Percentiles rank a stretch among this genome's conserved stretches.
phyloP scores from a whole-genome alignment of 1,140 invertebrate genomes.

The Lepidurus packardi region DNA sequence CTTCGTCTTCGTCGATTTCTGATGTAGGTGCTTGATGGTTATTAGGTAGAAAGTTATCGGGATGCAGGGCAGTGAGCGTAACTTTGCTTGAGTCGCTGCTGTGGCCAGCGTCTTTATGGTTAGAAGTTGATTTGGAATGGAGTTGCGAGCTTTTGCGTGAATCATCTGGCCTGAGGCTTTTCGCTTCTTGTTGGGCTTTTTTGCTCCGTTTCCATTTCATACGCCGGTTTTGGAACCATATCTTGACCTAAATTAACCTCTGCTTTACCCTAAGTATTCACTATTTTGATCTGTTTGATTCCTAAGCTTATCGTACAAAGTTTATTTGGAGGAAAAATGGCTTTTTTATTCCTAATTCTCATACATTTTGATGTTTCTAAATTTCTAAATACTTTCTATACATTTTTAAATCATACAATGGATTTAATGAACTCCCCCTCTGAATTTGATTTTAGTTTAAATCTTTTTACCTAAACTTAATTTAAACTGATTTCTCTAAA shows the following conservation, averaged over 20 bases:
- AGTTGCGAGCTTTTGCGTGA: neutral
- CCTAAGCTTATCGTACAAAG: no score
- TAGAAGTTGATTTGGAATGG: neutral
- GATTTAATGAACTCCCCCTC: no score
- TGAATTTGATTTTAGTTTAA: no score
- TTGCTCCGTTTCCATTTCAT: conserved; percentile 96
- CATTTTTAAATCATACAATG: no score
- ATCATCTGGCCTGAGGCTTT: neutral
- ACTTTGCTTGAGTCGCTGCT: conserved; percentile 20
- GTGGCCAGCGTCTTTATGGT: neutral
- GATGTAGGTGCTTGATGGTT: conserved; percentile 8
- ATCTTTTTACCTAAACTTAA: no score
- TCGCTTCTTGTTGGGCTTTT: conserved; percentile 76
- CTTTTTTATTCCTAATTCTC: no score
- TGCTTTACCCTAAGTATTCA: neutral
- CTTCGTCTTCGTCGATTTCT: conserved; percentile 28
- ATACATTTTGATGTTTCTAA: no score
- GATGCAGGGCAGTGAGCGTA: neutral
- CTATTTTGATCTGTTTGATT: no score
- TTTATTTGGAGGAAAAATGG: no score
- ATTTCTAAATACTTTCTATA: no score
- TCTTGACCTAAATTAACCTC: conserved; percentile 71
- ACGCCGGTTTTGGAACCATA: conserved; percentile 91
- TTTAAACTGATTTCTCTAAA: no score
- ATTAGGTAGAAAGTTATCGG: neutral